Conservation (phyloP, 2,888 invertebrate species). For the Dryomyza anilis region DNA sequence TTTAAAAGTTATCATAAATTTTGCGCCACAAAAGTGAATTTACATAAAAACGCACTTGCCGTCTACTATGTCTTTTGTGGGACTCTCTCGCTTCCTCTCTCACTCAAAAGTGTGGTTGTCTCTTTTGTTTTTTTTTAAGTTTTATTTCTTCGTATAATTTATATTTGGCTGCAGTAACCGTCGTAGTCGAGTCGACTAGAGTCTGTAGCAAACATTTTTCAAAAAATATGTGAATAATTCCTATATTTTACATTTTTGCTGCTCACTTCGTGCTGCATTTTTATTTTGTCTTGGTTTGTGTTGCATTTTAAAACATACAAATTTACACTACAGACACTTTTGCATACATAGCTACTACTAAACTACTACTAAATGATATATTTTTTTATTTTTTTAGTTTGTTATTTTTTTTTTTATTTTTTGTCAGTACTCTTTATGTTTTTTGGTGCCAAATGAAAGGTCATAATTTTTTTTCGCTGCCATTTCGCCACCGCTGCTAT, state of each 20-base stretch:
- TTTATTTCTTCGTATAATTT: not conserved
- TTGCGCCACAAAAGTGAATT: too few relatives aligned
- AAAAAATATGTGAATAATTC: not conserved
- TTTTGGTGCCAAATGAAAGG: conserved; percentile 16
- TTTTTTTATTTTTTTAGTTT: too few relatives aligned
- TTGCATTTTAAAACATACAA: too few relatives aligned
- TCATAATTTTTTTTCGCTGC: conserved; percentile 17
- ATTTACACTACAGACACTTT: too few relatives aligned
- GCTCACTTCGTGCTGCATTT: too few relatives aligned
- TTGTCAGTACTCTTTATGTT: too few relatives aligned
- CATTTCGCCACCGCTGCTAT: conserved; percentile 30
- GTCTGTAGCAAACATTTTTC: not conserved
- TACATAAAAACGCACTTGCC: too few relatives aligned
- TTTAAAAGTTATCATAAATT: too few relatives aligned
- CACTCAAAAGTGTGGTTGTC: not conserved
- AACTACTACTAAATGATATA: not conserved
- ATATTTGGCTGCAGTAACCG: not conserved
- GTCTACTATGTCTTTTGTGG: too few relatives aligned
- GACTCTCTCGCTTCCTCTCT: not conserved
- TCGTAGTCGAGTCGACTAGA: not conserved
- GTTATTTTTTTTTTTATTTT: too few relatives aligned
- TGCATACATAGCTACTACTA: too few relatives aligned
- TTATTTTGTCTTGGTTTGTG: too few relatives aligned
- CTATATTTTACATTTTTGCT: not conserved
- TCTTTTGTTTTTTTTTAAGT: not conserved